These are phyloP conservation scores for Pachyrhynchus sulphureomaculatus DNA, from an alignment of 1,140 invertebrate species.

Conservation along the genomic window DNA sequence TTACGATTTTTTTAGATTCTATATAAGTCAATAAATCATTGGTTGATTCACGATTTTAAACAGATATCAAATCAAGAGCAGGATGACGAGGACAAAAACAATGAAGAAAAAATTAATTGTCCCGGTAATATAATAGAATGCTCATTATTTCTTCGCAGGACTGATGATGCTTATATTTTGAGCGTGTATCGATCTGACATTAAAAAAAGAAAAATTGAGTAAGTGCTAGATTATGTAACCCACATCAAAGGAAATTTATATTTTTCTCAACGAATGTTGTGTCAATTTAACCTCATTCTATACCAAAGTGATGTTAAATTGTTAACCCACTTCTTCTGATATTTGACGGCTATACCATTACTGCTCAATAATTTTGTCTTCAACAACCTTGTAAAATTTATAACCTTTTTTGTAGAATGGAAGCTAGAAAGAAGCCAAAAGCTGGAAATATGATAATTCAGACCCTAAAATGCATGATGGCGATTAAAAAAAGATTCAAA, in stretches of 20 bases:
- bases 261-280: not conserved
- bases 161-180: conserved; percentile 19
- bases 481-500: conserved; percentile 21
- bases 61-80: too few relatives aligned
- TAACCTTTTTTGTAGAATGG: conserved; percentile 14
- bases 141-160: conserved; percentile 22
- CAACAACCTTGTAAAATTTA: too few relatives aligned
- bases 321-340: not conserved
- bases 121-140: conserved; percentile 18
- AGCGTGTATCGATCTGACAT: conserved; percentile 10
- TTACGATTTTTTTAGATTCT: too few relatives aligned
- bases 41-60: too few relatives aligned
- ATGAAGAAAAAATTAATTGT: conserved; percentile 1
- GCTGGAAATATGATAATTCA: conserved; percentile 28
- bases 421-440: conserved; percentile 17
- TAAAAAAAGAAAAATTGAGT: conserved; percentile 21
- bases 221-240: not conserved
- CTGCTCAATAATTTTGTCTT: too few relatives aligned
- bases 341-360: too few relatives aligned
- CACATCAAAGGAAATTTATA: not conserved
- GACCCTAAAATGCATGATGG: conserved; percentile 31
- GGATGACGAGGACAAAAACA: not conserved
- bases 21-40: too few relatives aligned
- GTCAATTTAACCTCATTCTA: not conserved
- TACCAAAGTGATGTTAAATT: not conserved